Evolutionary conservation across 2,113 vertebrate species (phyloP).

Genomic region (Crotalus helleri): DNA sequence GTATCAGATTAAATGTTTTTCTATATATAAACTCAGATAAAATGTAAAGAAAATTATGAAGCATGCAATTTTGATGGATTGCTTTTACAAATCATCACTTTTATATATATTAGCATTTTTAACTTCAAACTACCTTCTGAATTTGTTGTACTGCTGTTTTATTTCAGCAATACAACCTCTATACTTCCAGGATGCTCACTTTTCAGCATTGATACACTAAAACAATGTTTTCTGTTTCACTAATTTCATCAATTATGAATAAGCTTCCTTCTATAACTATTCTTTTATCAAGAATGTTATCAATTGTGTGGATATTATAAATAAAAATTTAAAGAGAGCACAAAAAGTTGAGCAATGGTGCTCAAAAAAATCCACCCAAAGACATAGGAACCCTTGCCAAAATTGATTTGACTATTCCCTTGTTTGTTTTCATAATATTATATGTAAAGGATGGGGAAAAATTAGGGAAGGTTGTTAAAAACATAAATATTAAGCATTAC

Average conservation of each 20-base stretch:
- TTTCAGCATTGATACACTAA: neutral
- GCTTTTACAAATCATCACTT: neutral
- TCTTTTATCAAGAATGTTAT: neutral
- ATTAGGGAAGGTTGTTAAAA: neutral
- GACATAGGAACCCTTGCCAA: neutral
- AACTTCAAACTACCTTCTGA: neutral
- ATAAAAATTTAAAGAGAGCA: neutral
- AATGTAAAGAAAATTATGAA: neutral
- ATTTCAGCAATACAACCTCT: neutral
- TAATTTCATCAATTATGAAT: neutral
- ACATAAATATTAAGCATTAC: neutral
- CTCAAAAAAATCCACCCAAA: neutral
- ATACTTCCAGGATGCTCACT: neutral
- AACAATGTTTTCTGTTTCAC: neutral
- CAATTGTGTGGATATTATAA: neutral
- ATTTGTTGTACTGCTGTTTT: neutral
- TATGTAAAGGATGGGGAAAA: neutral
- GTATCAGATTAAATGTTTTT: neutral
- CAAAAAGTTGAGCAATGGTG: rapidly evolving
- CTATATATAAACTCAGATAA: neutral
- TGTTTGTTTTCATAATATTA: neutral
- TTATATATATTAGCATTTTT: neutral
- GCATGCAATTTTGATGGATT: neutral
- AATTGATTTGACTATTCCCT: neutral
- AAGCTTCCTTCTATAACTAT: neutral